Base-by-base conservation (phyloP, 1,140 invertebrate species). In the Chrysoperla carnea region DNA sequence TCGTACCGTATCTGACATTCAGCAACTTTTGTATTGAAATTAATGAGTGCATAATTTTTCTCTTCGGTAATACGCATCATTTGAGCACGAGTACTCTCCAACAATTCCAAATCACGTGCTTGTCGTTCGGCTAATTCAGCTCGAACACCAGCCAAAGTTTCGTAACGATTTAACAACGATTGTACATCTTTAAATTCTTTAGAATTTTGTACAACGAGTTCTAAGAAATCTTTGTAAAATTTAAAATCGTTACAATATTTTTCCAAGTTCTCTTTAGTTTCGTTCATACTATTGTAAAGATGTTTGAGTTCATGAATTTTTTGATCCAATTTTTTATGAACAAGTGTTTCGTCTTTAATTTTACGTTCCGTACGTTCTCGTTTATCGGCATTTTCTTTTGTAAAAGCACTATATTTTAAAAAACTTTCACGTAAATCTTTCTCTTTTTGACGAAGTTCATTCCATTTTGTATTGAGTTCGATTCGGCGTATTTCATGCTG, bases 101-200 rank as follows among this genome's bases (percentile, higher is more conserved):
- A 39, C 4, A 45, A 40, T 17, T 52, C 45, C 7, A 64, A 46
- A 46, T 55, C 57, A 14, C 51, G 44, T 23, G 58, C 50, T 15
- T 64, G 54, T 39, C 50, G 52, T n/a, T 52, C 51, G 1, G 53
- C 48, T 6, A 66, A 45, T 6, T 51, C 41, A 38, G 41, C 46
- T 43, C 56, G 56, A 0, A 58, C 56, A 29, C 59, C 60, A 4
- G 53, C 41, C 6, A 64, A 46, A 9, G 54, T 59, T 33, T 64
- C 60, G 35, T 58, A 64, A 37, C 58, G 57, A 50, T 62, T 62
- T 40, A 64, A 59, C 36, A 66, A 58, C 12, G 57, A 57, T 6
- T 42, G 44, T 6, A 64, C 53, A 6, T 54, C 52, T 14, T 58
- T 41, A 46, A 63, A 64, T 12, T 58, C 50, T 7, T 42, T 48